Evolutionary conservation across 2,797 vertebrate genomes (phyloP).

Genomic region (Cuniculus paca): DNA sequence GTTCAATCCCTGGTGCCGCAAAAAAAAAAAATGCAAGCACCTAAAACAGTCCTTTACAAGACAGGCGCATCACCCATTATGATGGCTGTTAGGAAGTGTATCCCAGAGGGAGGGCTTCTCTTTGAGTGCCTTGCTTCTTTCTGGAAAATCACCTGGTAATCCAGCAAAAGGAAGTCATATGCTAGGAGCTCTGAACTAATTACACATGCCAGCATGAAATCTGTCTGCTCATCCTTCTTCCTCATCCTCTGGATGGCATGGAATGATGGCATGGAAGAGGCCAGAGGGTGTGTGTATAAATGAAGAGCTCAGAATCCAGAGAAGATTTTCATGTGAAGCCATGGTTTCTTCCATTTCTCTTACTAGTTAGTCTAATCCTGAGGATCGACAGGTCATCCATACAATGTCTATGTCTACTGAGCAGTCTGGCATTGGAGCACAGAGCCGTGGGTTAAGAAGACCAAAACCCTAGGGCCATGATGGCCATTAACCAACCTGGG

Average conservation of each 20-base stretch:
- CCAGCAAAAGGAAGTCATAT: background rate
- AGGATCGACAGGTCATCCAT: background rate
- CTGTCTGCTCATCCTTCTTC: background rate
- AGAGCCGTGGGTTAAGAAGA: background rate
- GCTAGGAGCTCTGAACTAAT: background rate
- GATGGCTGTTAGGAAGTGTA: background rate
- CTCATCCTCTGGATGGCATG: slow-evolving; percentile 46
- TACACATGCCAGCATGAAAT: background rate
- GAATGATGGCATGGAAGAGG: slow-evolving; percentile 12
- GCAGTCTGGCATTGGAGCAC: background rate
- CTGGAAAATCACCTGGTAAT: background rate
- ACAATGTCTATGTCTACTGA: background rate
- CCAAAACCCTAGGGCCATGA: no score
- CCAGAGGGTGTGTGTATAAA: background rate
- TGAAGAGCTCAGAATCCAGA: background rate
- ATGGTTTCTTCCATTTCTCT: background rate
- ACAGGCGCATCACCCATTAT: fast-evolving
- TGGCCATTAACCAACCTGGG: background rate
- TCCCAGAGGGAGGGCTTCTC: background rate
- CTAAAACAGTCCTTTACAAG: background rate
- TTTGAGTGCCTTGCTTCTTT: background rate
- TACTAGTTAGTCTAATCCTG: background rate
- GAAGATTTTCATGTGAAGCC: background rate
- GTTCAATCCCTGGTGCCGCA: no score
- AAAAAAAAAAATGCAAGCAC: background rate